Base-by-base conservation (phyloP, 2,888 invertebrate genomes). In the Spicauda simplicius region DNA sequence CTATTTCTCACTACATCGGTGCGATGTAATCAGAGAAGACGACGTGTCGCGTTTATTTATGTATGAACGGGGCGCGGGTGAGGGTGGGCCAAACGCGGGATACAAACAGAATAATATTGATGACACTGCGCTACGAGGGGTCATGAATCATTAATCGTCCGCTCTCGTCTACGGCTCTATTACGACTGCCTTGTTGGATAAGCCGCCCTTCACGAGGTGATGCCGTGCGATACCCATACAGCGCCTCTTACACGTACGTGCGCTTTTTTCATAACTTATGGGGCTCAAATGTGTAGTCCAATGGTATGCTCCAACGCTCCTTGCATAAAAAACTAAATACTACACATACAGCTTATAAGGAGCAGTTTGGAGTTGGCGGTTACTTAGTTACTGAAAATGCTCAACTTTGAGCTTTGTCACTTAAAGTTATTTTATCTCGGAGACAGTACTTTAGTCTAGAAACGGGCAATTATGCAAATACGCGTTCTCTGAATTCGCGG, bases 21-120 rank as follows among this genome's bases (percentile, higher is more conserved):
- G 90, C 90, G 93, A 93, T 93, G 93, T 93, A 93, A 93, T 93
- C 93, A 92, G 93, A 92, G 93, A 93, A 92, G 92, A 91, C 91
- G 92, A 92, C 93, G 93, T 92, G 93, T 92, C 91, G 91, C 84
- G 86, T 86, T 93, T 93, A 93, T 93, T 93, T 93, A 93, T 93
- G 92, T 93, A 93, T 93, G 93, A 91, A 87, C 85, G 80, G 89
- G 92, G 90, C 88, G 90, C 88, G 85, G 91, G 91, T 82, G 89
- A 90, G 91, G 92, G 92, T 89, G 91, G 91, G 83, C 91, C 86
- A 83, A 87, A 87, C 87, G 88, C 85, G 87, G 84, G 91, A 87
- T 91, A 93, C 93, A 92, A 93, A 93, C 93, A 91, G 93, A 93
- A 93, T 93, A 93, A 93, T 93, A 93, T 93, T 93, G 93, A 93